Conservation (phyloP, 2,888 invertebrate species). For the Diaprepes abbreviatus region DNA sequence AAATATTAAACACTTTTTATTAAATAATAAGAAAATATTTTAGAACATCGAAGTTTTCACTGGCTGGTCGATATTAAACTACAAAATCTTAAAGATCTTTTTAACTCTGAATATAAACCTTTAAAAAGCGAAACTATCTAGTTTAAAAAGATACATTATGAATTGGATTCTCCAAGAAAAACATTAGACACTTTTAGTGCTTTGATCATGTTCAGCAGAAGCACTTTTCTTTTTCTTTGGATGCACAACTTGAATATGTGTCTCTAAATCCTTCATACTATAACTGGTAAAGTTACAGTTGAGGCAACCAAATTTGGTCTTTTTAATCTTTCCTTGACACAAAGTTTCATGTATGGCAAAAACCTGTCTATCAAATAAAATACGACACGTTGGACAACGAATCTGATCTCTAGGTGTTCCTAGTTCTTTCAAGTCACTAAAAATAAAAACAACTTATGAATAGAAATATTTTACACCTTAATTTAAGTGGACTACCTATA, state of each 20-base stretch:
- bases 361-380: slow-evolving; percentile 58
- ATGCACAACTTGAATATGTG: slow-evolving; percentile 56
- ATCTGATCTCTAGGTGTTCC: slow-evolving; percentile 61
- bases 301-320: slow-evolving; percentile 60
- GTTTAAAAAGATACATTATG: too few species aligned
- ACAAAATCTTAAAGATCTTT: too few species aligned
- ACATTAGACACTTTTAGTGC: neutral
- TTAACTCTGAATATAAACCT: too few species aligned
- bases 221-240: slow-evolving; percentile 23
- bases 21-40: too few species aligned
- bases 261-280: slow-evolving; percentile 57
- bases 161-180: too few species aligned
- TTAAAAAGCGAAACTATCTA: too few species aligned
- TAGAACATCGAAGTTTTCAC: too few species aligned
- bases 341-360: slow-evolving; percentile 56
- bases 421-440: slow-evolving; percentile 51
- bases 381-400: slow-evolving; percentile 60
- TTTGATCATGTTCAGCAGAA: neutral
- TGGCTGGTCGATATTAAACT: too few species aligned
- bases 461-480: neutral
- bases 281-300: slow-evolving; percentile 61
- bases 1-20: too few species aligned
- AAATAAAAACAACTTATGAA: slow-evolving; percentile 10
- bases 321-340: slow-evolving; percentile 56
- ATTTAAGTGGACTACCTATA: slow-evolving; percentile 17